Evolutionary conservation across 2,888 invertebrate genomes (phyloP), one percentile per base, ranked within the genome.

Genomic region (Pseudococcus longispinus): DNA sequence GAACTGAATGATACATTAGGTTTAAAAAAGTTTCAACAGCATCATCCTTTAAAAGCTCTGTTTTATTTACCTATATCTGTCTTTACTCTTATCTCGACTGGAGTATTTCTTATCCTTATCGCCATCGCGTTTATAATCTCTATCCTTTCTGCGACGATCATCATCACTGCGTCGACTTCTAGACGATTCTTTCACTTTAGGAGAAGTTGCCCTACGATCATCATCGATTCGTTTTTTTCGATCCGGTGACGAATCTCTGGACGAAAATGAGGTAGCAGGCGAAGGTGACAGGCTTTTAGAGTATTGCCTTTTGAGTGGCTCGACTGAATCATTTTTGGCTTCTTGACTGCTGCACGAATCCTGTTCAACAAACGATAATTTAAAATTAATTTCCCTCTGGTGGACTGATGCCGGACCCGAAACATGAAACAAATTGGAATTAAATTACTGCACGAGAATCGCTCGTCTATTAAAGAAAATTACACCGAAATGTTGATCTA

Each of bases 251-350:
- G 86, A 77, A 32, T 86, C 86, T 23, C 44, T 23, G 55, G 86
- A 86, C 18, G 86, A 86, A 77, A 26, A 80, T 0, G 86, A 86
- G 0, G 86, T 77, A 20, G 86, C 51, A 20, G 86, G 86, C 23
- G 86, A 86, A 13, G 86, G 77, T 0, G 86, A 86, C n/a, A 86
- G 23, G 55, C 86, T 80, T 32, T 55, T 86, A 6, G 86, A 86
- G n/a, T 86, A 80, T 2, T 29, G 55, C 4, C 55, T 77, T 55
- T 86, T 86, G 42, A 42, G 15, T 29, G 70, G 70, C 32, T 70
- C 29, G 70, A 15, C 9, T 1, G 32, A 20, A 23, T 80, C 55
- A 23, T 46, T 44, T 85, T 70, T 77, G 9, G 42, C 46, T 18
- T 37, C 29, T 74, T 77, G 55, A 8, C 29, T 55, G 29, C 86